A percentile compares a stretch with the other conserved stretches of the same genome.
phyloP scores from a whole-genome alignment of 2,113 vertebrate species.

The Tupaia tana region DNA sequence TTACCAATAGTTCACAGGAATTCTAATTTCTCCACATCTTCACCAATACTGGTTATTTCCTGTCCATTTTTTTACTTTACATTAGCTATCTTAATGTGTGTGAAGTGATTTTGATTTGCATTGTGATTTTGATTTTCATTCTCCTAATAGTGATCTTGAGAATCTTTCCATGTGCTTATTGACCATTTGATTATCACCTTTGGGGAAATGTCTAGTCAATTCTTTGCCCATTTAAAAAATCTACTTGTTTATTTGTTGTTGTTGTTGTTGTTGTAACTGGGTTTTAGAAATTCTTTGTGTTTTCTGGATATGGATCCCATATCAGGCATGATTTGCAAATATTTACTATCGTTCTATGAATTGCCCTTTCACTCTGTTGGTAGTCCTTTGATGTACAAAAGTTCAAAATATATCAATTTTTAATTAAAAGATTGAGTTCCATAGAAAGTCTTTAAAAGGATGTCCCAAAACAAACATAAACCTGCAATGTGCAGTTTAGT shows the following conservation, averaged over 20 bases:
- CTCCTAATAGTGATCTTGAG: not conserved
- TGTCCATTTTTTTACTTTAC: not conserved
- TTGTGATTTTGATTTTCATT: conserved; percentile 19
- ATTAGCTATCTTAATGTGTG: not conserved
- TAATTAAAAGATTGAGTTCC: not conserved
- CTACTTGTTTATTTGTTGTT: not conserved
- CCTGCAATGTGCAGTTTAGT: conserved; percentile 3
- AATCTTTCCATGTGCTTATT: not conserved
- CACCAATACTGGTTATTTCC: not conserved
- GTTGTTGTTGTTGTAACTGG: not conserved
- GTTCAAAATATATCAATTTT: conserved; percentile 42
- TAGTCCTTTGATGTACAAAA: conserved; percentile 11
- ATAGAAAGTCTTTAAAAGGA: conserved; percentile 7
- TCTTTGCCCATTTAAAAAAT: not conserved
- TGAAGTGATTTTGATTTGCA: not conserved
- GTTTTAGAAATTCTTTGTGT: not conserved
- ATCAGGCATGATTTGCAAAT: not conserved
- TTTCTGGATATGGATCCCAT: conserved; percentile 23
- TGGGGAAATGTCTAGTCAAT: conserved; percentile 8
- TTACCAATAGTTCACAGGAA: not conserved
- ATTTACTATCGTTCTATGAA: conserved; percentile 14
- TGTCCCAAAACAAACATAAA: conserved; percentile 52
- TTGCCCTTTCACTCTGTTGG: conserved; percentile 19
- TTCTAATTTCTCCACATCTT: conserved; percentile 3
- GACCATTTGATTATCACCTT: not conserved